Evolutionary conservation across 2,888 invertebrate genomes (phyloP).

Genomic region (Idaea dimidiata): DNA sequence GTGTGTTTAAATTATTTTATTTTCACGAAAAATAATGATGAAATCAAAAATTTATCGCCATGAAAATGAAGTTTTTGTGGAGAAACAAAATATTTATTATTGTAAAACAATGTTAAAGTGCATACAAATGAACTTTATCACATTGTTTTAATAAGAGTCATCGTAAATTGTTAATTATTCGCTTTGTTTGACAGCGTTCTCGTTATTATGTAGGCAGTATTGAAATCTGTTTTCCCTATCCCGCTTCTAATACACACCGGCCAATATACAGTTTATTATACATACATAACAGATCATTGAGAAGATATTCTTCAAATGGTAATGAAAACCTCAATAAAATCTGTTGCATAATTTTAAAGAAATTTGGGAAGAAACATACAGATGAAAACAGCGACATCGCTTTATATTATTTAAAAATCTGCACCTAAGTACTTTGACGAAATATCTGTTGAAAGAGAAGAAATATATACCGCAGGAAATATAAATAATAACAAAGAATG

Average conservation of each 20-base stretch:
- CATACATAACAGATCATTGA: too few species aligned
- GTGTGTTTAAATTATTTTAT: background rate
- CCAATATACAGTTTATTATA: too few species aligned
- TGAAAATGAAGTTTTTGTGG: background rate
- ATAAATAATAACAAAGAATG: background rate
- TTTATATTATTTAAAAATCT: constrained; percentile 5
- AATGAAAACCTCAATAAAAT: too few species aligned
- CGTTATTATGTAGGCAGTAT: background rate
- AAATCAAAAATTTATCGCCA: background rate
- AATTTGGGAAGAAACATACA: too few species aligned
- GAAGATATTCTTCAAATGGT: too few species aligned
- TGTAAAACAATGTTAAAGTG: background rate
- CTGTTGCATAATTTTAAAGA: too few species aligned
- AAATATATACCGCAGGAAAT: constrained; percentile 9
- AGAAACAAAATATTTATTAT: background rate
- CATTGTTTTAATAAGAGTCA: background rate
- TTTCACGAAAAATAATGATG: background rate
- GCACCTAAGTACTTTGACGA: background rate
- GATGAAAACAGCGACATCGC: background rate
- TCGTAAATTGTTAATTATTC: background rate
- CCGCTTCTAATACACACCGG: too few species aligned
- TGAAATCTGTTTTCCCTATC: background rate
- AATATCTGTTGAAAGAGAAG: background rate
- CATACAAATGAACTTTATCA: background rate
- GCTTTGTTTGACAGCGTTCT: background rate